A percentile compares a stretch with the other conserved stretches of the same genome.
phyloP scores from a whole-genome alignment of 2,797 vertebrate species.

The Micropoecilia bifurca region DNA sequence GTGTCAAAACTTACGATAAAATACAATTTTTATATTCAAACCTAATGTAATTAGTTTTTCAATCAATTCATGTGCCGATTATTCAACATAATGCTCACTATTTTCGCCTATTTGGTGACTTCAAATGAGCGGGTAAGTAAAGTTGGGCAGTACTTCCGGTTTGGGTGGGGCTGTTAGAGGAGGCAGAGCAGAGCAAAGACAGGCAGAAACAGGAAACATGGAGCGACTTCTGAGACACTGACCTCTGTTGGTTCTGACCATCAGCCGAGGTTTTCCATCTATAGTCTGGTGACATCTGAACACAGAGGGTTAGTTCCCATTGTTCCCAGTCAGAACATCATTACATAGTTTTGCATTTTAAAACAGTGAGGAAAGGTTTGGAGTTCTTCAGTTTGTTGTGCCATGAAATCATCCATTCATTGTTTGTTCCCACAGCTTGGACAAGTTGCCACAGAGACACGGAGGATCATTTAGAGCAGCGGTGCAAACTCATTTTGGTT shows the following conservation, averaged over 20 bases:
- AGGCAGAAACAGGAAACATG: neutral
- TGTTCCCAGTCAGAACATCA: neutral
- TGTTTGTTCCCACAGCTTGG: neutral
- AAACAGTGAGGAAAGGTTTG: neutral
- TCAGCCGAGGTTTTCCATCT: neutral
- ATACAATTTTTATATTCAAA: neutral
- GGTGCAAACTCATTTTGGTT: too few relatives aligned
- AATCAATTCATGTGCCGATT: neutral
- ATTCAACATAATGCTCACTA: neutral
- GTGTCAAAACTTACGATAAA: neutral
- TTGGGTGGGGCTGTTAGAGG: constrained; percentile 65
- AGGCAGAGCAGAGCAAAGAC: constrained; percentile 34
- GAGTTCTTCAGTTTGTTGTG: neutral
- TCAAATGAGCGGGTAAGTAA: neutral
- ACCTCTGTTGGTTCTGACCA: constrained; percentile 12
- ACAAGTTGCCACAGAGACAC: too few relatives aligned
- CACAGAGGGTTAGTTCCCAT: neutral
- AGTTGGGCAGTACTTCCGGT: constrained; percentile 38
- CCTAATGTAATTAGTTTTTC: too few relatives aligned
- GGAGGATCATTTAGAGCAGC: too few relatives aligned
- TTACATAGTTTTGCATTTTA: neutral
- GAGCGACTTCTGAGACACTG: constrained; percentile 3
- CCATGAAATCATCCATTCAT: neutral
- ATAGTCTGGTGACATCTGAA: neutral
- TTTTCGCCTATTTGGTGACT: neutral